Conservation (phyloP, 2,113 vertebrate species). For the Protomyctophum bolini region DNA sequence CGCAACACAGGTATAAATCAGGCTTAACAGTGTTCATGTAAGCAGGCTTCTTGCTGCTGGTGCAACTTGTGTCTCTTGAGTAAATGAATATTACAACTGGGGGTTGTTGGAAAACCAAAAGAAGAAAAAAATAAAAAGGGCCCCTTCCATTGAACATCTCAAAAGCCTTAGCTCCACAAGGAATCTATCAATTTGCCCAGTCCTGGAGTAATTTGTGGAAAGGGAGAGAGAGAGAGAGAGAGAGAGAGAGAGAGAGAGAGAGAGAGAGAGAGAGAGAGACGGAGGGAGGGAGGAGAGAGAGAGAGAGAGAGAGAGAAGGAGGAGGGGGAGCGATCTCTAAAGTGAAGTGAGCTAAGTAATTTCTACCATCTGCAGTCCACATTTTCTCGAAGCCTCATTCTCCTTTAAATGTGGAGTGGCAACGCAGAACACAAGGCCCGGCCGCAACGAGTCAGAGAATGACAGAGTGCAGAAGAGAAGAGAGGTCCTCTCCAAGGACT, state of each 20-base stretch:
- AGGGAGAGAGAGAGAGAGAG: not conserved
- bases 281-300: not conserved
- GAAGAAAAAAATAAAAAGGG: not conserved
- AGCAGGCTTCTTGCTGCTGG: no score
- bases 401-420: conserved; percentile 71
- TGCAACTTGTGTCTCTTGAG: not conserved
- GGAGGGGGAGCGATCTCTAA: conserved; percentile 57
- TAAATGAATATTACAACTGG: conserved; percentile 48
- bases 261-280: conserved; percentile 2
- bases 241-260: not conserved
- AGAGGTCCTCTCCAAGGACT: conserved; percentile 50
- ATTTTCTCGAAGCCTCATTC: conserved; percentile 68
- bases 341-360: conserved; percentile 77
- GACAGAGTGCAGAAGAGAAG: conserved; percentile 66
- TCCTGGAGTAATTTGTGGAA: conserved; percentile 70
- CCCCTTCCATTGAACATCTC: conserved; percentile 38
- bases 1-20: no score
- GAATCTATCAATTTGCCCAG: conserved; percentile 67
- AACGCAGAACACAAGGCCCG: conserved; percentile 65
- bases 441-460: conserved; percentile 67
- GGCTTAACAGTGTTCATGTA: no score
- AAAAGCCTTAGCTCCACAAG: conserved; percentile 54
- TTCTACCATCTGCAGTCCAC: conserved; percentile 77
- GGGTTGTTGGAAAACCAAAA: conserved; percentile 24
- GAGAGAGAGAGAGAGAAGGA: conserved; percentile 35